These are phyloP conservation scores for Scaptomyza parva DNA, from an alignment of 2,888 invertebrate genomes.

Conservation along the genomic window DNA sequence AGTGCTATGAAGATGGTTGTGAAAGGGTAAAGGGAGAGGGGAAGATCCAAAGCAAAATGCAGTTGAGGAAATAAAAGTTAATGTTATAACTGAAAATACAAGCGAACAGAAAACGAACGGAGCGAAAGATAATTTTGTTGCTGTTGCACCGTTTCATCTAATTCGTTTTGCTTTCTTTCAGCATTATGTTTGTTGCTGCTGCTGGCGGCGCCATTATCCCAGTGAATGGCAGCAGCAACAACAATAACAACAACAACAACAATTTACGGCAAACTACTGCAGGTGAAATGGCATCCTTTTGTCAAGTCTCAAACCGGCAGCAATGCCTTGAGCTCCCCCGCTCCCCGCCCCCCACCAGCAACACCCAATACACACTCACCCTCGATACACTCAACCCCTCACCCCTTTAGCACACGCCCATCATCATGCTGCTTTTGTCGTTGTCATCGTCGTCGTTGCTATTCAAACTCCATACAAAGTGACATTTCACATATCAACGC, in stretches of 20 bases:
- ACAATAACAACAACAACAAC: slow-evolving; percentile 54
- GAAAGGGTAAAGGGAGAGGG: not conserved
- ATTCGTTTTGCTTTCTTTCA: slow-evolving; percentile 71
- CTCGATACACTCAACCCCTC: too few relatives aligned
- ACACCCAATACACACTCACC: not conserved
- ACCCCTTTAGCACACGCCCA: too few relatives aligned
- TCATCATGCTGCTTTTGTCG: slow-evolving; percentile 48
- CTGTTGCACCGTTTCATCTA: slow-evolving; percentile 57
- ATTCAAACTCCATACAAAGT: slow-evolving; percentile 75
- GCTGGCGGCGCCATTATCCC: slow-evolving; percentile 62
- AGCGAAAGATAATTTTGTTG: slow-evolving; percentile 68
- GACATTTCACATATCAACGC: slow-evolving; percentile 80
- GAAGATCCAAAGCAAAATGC: slow-evolving; percentile 44
- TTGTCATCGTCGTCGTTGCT: slow-evolving; percentile 72
- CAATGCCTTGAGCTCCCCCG: slow-evolving; percentile 47
- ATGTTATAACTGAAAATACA: slow-evolving; percentile 70
- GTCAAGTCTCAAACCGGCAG: slow-evolving; percentile 65
- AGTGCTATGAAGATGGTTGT: not conserved
- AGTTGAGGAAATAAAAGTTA: slow-evolving; percentile 75
- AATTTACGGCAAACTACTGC: slow-evolving; percentile 69
- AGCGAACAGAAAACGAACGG: slow-evolving; percentile 51
- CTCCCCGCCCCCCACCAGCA: not conserved
- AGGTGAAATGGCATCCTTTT: slow-evolving; percentile 76
- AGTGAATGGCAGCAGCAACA: slow-evolving; percentile 37
- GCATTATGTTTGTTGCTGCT: slow-evolving; percentile 63